Conservation (phyloP, 64 coral and sea anemone species). For the Orbicella faveolata region DNA sequence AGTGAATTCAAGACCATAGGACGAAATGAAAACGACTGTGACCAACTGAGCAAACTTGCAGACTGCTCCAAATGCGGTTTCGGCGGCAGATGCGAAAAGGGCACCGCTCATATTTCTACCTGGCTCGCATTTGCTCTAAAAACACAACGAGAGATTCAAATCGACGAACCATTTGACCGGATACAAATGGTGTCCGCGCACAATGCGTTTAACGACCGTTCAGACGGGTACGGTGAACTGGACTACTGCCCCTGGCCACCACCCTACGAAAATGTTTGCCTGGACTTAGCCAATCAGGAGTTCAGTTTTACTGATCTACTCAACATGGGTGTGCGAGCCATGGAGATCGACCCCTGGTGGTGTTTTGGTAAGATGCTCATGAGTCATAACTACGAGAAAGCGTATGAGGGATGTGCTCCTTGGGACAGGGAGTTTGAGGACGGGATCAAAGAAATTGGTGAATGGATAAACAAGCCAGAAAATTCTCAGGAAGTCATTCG, state of each 20-base stretch:
- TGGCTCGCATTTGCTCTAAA: constrained; percentile 91
- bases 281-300: constrained; percentile 92
- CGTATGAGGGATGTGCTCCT: constrained; percentile 74
- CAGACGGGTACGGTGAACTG: constrained; percentile 70
- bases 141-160: constrained; percentile 78
- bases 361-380: constrained; percentile 87
- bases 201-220: constrained; percentile 85
- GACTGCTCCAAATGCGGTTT: constrained; percentile 67
- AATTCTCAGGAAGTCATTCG: constrained; percentile 73
- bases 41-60: constrained; percentile 67
- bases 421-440: constrained; percentile 85
- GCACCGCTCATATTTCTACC: constrained; percentile 43
- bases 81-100: constrained; percentile 71
- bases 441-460: constrained; percentile 84
- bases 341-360: constrained; percentile 95
- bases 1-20: constrained; percentile 19
- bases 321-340: constrained; percentile 76
- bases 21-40: constrained; percentile 42
- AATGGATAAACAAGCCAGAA: constrained; percentile 66
- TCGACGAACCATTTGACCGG: constrained; percentile 52
- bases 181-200: constrained; percentile 85
- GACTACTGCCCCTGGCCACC: constrained; percentile 91
- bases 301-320: constrained; percentile 88
- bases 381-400: constrained; percentile 68
- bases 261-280: constrained; percentile 67